phyloP scores from a whole-genome alignment of 2,113 vertebrate species.

The Aphyosemion australe region DNA sequence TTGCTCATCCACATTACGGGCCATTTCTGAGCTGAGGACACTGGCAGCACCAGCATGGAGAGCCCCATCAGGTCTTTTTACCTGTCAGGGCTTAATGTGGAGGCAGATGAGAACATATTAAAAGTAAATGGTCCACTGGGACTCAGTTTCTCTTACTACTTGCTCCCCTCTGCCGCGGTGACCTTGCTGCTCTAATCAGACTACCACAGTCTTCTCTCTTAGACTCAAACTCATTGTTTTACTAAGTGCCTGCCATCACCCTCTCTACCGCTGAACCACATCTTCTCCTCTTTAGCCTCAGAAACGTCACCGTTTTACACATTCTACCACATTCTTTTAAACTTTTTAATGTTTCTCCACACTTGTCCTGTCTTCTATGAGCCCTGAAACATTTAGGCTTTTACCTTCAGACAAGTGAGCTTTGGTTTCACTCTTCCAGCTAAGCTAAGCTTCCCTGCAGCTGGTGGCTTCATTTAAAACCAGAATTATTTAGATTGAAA shows the following conservation, averaged over 20 bases:
- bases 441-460: background rate
- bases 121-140: constrained; percentile 66
- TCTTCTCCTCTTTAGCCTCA: background rate
- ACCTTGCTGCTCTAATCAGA: constrained; percentile 60
- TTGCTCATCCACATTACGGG: constrained; percentile 13
- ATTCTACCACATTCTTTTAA: background rate
- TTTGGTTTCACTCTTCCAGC: background rate
- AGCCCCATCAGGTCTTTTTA: constrained; percentile 2
- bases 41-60: constrained; percentile 14
- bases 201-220: constrained; percentile 41
- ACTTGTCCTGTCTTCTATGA: background rate
- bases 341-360: background rate
- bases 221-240: constrained; percentile 29
- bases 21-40: constrained; percentile 34
- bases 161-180: constrained; percentile 52
- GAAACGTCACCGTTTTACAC: background rate
- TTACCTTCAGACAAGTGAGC: background rate
- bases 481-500: background rate
- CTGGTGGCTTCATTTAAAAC: background rate
- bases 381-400: background rate
- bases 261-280: constrained; percentile 26
- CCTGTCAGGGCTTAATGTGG: constrained; percentile 49
- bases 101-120: constrained; percentile 70
- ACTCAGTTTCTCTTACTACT: constrained; percentile 49
- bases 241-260: constrained; percentile 24